Percentiles rank a stretch among this genome's conserved stretches.
These are phyloP conservation scores for Psophia crepitans DNA, from an alignment of 2,113 vertebrate species.

Conservation along the genomic window DNA sequence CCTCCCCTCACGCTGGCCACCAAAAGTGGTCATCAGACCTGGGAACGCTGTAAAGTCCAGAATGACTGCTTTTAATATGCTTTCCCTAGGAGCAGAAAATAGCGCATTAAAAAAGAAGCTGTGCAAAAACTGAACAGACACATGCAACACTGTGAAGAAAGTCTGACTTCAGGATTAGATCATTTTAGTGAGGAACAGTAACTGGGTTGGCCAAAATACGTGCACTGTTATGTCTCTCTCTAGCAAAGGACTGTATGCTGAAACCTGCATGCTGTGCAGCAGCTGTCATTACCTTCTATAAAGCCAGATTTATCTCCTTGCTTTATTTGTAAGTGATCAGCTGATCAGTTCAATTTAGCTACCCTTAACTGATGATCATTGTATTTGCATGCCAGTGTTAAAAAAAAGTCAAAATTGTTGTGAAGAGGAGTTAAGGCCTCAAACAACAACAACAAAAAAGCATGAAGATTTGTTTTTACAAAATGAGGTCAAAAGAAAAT, in stretches of 20 bases:
- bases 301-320: background rate
- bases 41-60: rapidly evolving
- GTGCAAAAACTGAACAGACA: background rate
- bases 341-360: background rate
- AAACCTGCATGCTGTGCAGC: background rate
- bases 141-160: background rate
- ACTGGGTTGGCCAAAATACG: background rate
- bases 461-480: background rate
- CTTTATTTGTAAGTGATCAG: background rate
- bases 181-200: background rate
- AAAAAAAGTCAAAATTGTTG: background rate
- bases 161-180: background rate
- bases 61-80: background rate
- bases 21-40: background rate
- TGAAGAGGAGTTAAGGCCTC: background rate
- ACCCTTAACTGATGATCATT: background rate
- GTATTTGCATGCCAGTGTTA: background rate
- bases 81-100: background rate
- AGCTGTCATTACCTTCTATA: background rate
- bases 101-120: background rate
- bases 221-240: background rate
- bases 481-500: background rate
- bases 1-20: background rate
- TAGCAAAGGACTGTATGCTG: background rate
- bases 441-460: background rate